Base-by-base conservation (phyloP, 2,797 vertebrate genomes). In the Glyptemys insculpta region DNA sequence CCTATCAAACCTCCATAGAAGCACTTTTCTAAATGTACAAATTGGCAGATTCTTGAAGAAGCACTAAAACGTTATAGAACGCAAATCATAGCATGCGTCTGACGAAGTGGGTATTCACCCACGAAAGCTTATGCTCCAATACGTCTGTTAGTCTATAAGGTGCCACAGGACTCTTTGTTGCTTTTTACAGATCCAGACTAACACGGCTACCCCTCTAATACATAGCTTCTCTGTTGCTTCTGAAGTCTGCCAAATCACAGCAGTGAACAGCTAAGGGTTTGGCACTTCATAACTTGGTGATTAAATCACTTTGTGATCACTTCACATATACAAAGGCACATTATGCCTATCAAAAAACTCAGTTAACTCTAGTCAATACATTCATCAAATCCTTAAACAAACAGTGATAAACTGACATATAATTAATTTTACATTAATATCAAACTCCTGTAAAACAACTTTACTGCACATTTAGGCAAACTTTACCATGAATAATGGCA, bases 351-450 rank as follows among this genome's bases (percentile, higher is more conserved):
- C 87, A 76, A 76, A 29, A 76, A 29, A 76, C 91, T 89, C 16
- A 65, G 5, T n/a, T 34, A 89, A 74, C 31, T 86, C 23, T 29
- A 68, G 21, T 89, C 91, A 74, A 76, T 59, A 83, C 44, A 84
- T 90, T 81, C 44, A 49, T 41, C 53, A 76, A n/a, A 54, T 50
- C 41, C n/a, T 87, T 94, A 76, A 25, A 85, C n/a, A 65, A 65
- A 65, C 31, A 65, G 15, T 65, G 34, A 52, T 57, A 92, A 0
- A 8, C 2, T 44, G 72, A 12, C 8, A 27, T 0, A 0, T 54
- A 79, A 68, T 62, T 81, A 81, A 44, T 89, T 92, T 88, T 44
- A 83, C 65, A 11, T 11, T 79, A 27, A 74, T 74, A 74, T 74
- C 37, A 74, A 74, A 15, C 10, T 82, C 86, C 81, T 83, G 44